These are phyloP conservation scores for Maniola hyperantus DNA, from an alignment of 2,888 invertebrate genomes.

Conservation along the genomic window DNA sequence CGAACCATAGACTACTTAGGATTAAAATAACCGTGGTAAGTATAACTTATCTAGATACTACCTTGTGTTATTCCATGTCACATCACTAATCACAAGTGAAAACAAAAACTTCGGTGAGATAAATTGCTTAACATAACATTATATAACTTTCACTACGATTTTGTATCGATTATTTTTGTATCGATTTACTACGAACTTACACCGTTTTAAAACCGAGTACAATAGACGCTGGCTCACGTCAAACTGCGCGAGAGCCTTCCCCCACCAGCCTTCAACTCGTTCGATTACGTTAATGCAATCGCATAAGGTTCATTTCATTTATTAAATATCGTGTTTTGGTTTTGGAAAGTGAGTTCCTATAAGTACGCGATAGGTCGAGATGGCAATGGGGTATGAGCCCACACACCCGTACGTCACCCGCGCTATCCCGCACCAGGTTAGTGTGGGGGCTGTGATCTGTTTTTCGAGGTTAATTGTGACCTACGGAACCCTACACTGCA, in stretches of 20 bases:
- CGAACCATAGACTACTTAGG: neutral
- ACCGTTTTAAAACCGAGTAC: constrained; percentile 61
- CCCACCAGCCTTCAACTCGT: constrained; percentile 47
- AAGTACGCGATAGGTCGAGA: too few species aligned
- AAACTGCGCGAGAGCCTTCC: constrained; percentile 64
- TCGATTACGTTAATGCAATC: constrained; percentile 29
- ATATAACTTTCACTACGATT: constrained; percentile 75
- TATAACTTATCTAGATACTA: neutral
- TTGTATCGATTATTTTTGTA: constrained; percentile 41
- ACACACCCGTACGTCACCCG: too few species aligned
- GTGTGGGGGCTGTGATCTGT: too few species aligned
- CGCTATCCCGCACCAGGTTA: too few species aligned
- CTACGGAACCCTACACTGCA: too few species aligned
- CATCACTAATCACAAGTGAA: constrained; percentile 4
- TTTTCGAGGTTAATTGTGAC: too few species aligned
- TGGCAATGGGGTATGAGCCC: too few species aligned
- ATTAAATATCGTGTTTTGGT: constrained; percentile 6
- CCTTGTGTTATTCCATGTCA: constrained; percentile 1
- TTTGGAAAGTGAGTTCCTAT: constrained; percentile 23
- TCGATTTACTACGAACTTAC: constrained; percentile 44
- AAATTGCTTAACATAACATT: constrained; percentile 24
- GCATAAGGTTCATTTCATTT: constrained; percentile 29
- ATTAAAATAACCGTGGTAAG: constrained; percentile 2
- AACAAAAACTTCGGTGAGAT: constrained; percentile 4
- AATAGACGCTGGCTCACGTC: constrained; percentile 51